Conservation (phyloP, 1,140 invertebrate species). For the Drosophila hydei region DNA sequence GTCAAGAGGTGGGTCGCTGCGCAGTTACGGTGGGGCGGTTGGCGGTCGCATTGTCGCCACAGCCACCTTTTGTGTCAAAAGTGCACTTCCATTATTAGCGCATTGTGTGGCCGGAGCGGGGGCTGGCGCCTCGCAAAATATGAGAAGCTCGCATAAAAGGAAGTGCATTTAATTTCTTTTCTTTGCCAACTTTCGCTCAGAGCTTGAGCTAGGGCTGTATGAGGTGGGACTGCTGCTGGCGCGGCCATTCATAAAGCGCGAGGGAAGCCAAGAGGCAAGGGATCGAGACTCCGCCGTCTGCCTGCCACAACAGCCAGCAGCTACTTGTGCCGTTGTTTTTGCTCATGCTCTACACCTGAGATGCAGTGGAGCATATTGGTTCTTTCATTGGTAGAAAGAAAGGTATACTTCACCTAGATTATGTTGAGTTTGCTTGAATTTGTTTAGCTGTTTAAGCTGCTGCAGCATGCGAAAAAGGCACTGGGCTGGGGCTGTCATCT, state of each 20-base stretch:
- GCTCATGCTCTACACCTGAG: neutral
- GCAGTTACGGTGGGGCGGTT: neutral
- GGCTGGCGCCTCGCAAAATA: constrained; percentile 45
- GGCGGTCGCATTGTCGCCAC: constrained; percentile 57
- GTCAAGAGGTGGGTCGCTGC: constrained; percentile 26
- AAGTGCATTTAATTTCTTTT: constrained; percentile 82
- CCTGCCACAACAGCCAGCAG: constrained; percentile 7
- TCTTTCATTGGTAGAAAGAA: neutral
- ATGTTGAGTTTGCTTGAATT: too few relatives aligned
- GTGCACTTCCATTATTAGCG: constrained; percentile 81
- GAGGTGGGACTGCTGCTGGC: neutral
- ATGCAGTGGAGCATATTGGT: neutral
- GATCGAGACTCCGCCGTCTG: neutral
- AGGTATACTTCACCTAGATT: too few relatives aligned
- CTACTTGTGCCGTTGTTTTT: neutral
- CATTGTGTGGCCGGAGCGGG: constrained; percentile 46
- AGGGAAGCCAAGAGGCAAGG: neutral
- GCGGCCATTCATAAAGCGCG: constrained; percentile 70
- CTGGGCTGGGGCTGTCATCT: too few relatives aligned
- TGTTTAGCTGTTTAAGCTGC: too few relatives aligned
- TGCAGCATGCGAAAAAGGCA: too few relatives aligned
- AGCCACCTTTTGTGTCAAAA: constrained; percentile 81
- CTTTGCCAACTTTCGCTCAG: constrained; percentile 49
- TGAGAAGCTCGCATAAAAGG: constrained; percentile 69
- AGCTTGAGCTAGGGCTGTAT: neutral